phyloP scores from a whole-genome alignment of 2,888 invertebrate species.

The Trachelus troglodyta region DNA sequence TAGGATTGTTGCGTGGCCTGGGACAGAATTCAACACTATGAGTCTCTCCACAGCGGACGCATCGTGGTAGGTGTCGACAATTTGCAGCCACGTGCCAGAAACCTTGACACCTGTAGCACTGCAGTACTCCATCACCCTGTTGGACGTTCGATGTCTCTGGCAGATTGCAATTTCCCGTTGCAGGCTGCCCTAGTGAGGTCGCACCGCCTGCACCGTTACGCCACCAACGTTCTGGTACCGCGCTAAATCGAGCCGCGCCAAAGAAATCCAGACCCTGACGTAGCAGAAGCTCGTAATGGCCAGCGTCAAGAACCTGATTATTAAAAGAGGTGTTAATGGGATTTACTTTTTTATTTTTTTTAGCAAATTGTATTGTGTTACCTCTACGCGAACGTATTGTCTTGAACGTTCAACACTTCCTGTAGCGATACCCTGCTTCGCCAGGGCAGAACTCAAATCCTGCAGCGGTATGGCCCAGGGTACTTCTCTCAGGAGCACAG shows the following conservation, averaged over 20 bases:
- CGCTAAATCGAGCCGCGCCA: conserved; percentile 65
- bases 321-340: neutral
- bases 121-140: conserved; percentile 64
- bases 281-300: conserved; percentile 64
- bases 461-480: conserved; percentile 68
- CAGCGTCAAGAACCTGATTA: conserved; percentile 63
- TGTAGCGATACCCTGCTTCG: conserved; percentile 64
- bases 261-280: conserved; percentile 69
- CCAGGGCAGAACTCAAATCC: conserved; percentile 66
- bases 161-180: conserved; percentile 21
- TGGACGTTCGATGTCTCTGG: conserved; percentile 36
- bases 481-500: conserved; percentile 66
- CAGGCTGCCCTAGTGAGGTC: conserved; percentile 4
- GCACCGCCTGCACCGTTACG: conserved; percentile 33
- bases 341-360: neutral
- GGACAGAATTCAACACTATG: conserved; percentile 69
- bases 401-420: conserved; percentile 64
- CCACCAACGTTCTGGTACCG: conserved; percentile 63
- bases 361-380: conserved; percentile 28
- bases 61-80: conserved; percentile 65
- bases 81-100: conserved; percentile 71
- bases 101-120: conserved; percentile 70
- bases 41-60: conserved; percentile 69
- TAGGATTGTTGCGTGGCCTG: conserved; percentile 66
- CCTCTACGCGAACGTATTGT: conserved; percentile 65